Evolutionary conservation across 2,797 vertebrate genomes (phyloP).

Genomic region (Tympanoctomys barrerae): DNA sequence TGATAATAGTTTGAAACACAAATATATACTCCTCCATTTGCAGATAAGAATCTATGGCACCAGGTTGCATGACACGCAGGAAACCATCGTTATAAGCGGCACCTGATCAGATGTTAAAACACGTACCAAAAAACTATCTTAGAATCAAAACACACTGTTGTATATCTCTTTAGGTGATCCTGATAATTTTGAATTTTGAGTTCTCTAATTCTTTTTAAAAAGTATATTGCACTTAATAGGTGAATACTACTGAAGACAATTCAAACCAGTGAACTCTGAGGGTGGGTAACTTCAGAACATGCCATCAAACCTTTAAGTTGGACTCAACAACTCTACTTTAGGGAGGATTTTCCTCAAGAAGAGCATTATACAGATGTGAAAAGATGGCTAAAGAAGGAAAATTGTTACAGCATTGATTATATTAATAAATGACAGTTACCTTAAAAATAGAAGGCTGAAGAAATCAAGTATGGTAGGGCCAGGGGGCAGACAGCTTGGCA

Average conservation of each 20-base stretch:
- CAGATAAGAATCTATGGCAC: not conserved
- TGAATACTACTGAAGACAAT: not conserved
- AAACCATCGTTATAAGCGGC: not conserved
- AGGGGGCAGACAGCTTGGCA: too few relatives aligned
- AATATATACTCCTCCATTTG: not conserved
- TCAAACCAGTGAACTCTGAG: not conserved
- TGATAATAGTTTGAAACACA: not conserved
- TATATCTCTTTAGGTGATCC: not conserved
- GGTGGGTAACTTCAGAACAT: not conserved
- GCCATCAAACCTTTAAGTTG: not conserved
- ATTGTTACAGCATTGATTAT: too few relatives aligned
- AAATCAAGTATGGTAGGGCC: not conserved
- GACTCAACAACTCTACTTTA: not conserved
- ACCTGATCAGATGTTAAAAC: constrained; percentile 17
- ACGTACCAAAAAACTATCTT: not conserved
- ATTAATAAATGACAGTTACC: not conserved
- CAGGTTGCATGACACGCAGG: not conserved
- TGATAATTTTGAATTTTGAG: not conserved
- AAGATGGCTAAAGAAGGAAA: not conserved
- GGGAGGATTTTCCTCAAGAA: constrained; percentile 12
- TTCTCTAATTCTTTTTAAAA: not conserved
- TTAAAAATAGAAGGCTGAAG: not conserved
- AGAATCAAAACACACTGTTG: not conserved
- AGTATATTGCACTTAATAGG: not conserved
- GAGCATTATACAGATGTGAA: not conserved